These are phyloP conservation scores for Brachirus orientalis DNA, from an alignment of 2,113 vertebrate genomes.

Conservation along the genomic window DNA sequence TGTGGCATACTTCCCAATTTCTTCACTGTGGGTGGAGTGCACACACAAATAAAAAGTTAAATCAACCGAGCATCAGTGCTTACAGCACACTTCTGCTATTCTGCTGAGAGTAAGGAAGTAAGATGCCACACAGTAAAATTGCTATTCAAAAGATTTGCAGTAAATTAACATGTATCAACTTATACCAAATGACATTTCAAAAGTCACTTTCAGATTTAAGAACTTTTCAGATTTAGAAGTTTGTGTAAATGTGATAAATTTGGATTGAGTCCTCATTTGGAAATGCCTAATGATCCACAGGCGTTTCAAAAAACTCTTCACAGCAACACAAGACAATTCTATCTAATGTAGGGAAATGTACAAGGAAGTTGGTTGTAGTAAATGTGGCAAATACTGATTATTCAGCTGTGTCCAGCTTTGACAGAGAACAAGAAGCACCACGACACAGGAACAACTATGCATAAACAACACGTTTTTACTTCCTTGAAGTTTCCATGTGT, in stretches of 20 bases:
- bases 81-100: conserved; percentile 45
- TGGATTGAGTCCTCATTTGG: background rate
- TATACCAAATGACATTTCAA: conserved; percentile 24
- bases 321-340: too few relatives aligned
- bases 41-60: conserved; percentile 17
- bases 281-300: conserved; percentile 2
- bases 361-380: background rate
- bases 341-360: conserved; percentile 3
- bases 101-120: conserved; percentile 45
- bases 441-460: conserved; percentile 24
- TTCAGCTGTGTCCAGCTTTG: conserved; percentile 10
- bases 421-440: background rate
- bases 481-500: conserved; percentile 47
- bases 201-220: background rate
- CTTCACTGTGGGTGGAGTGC: conserved; percentile 22
- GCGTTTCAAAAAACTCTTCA: conserved; percentile 3
- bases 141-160: conserved; percentile 36
- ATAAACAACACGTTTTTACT: conserved; percentile 42
- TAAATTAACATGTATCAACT: conserved; percentile 30
- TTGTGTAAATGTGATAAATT: conserved; percentile 16
- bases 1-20: conserved; percentile 27
- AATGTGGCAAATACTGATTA: conserved; percentile 10
- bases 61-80: conserved; percentile 27
- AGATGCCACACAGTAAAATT: conserved; percentile 21
- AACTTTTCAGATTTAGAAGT: background rate